A percentile compares a stretch with the other conserved stretches of the same genome.
Conservation (phyloP, 2,797 vertebrate genomes). For the Iguana delicatissima region DNA sequence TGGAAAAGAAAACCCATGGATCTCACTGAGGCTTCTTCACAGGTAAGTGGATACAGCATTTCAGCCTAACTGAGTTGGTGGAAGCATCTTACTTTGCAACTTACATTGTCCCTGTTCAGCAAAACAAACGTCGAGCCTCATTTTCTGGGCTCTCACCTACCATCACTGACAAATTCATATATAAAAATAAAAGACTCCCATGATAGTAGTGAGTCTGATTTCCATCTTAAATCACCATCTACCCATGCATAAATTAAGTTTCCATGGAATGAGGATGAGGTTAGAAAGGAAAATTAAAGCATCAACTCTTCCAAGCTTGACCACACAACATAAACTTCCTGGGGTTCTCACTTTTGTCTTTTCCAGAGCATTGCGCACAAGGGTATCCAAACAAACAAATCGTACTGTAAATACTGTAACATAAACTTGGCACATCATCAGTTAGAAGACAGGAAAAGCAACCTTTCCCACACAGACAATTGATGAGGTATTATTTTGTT, state of each 20-base stretch:
- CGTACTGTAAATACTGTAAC: constrained; percentile 66
- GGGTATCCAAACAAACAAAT: constrained; percentile 73
- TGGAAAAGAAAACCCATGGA: neutral
- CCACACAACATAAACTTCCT: constrained; percentile 61
- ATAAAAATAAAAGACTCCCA: constrained; percentile 44
- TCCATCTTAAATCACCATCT: constrained; percentile 20
- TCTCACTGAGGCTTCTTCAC: neutral
- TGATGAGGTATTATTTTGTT: constrained; percentile 68
- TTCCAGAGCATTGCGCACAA: constrained; percentile 58
- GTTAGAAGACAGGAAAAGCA: constrained; percentile 58
- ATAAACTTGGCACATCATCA: constrained; percentile 71
- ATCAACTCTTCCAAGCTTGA: constrained; percentile 42
- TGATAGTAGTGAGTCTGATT: constrained; percentile 42
- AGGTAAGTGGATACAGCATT: neutral
- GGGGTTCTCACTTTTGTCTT: constrained; percentile 65
- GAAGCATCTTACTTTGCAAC: neutral
- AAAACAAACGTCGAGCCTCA: constrained; percentile 4
- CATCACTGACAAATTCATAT: constrained; percentile 30
- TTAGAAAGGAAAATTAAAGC: constrained; percentile 59
- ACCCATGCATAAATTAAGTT: constrained; percentile 32
- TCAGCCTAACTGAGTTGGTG: neutral
- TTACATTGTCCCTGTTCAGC: neutral
- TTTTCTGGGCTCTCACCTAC: neutral
- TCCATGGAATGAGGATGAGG: constrained; percentile 35
- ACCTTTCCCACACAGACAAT: constrained; percentile 54